Base-by-base conservation (phyloP, 2,888 invertebrate genomes). In the Fragum sueziense region DNA sequence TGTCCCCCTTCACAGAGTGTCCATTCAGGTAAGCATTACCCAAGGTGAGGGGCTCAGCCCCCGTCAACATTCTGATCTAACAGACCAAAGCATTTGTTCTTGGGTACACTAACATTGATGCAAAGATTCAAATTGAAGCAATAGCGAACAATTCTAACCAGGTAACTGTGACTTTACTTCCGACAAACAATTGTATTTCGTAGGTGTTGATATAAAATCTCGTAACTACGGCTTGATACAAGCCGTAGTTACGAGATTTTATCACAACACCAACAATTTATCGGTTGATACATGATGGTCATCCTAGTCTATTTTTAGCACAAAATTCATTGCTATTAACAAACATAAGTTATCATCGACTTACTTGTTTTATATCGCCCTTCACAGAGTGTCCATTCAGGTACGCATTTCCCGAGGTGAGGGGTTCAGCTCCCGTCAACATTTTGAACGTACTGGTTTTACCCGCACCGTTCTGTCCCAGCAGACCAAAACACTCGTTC, bases 391-490 rank as follows among this genome's bases (percentile, higher is more conserved):
- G 88, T 9, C 93, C 93, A 79, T 92, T 91, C 33, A 95, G 92
- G 80, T 91, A 92, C 7, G 95, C 95, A 83, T 94, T 93, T 22
- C 95, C 95, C 7, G 90, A 86, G 6, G 94, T 94, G 4, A 94
- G 92, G 37, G 86, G 81, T 3, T 92, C 87, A 80, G 94, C 94
- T 20, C 95, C 95, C 1, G 95, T 95, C 85, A 95, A 89, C 95
- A 95, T 95, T 93, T 93, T 95, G 93, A 98, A 98, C 17, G 97
- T 97, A 0, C 97, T 96, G 2, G 97, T 97, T 93, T 98, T 98
- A 11, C 97, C 97, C 0, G 97, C 97, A 1, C 97, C 97, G 91
- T 97, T 97, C 87, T 97, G 96, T 0, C 97, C 93, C 62, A 97
- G 94, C 6, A 97, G 94, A 0, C 97, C 97, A 88, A 97, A 97